phyloP scores from a whole-genome alignment of 2,888 invertebrate species.

The Adela reaumurella region DNA sequence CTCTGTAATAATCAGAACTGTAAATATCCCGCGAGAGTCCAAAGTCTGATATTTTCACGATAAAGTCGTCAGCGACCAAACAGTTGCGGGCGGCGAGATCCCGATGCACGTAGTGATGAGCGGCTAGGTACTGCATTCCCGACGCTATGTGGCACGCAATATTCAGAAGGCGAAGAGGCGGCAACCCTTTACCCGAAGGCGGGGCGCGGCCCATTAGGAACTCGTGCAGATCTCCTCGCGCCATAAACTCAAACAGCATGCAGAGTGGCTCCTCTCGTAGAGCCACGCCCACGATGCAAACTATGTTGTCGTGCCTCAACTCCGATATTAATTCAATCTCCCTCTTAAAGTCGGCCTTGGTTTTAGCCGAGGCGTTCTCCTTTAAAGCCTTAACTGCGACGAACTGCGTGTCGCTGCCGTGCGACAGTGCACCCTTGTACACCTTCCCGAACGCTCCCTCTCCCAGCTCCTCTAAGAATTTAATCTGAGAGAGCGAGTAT shows the following conservation, averaged over 20 bases:
- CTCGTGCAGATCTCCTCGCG: constrained; percentile 94
- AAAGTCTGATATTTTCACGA: constrained; percentile 97
- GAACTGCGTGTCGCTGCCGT: constrained; percentile 64
- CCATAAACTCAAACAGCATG: constrained; percentile 98
- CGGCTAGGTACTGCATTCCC: constrained; percentile 84
- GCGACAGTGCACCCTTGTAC: constrained; percentile 88
- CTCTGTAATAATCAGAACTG: constrained; percentile 88
- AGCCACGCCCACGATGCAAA: constrained; percentile 90
- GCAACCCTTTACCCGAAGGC: constrained; percentile 71
- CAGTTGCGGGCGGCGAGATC: constrained; percentile 96
- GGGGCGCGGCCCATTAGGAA: constrained; percentile 91
- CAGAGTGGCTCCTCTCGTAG: constrained; percentile 86
- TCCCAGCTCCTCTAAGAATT: constrained; percentile 87
- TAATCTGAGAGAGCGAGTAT: constrained; percentile 79
- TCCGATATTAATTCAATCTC: constrained; percentile 95
- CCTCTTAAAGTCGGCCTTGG: constrained; percentile 86
- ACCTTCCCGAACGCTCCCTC: constrained; percentile 98
- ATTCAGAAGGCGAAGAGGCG: constrained; percentile 83
- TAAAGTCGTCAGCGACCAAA: constrained; percentile 89
- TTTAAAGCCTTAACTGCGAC: constrained; percentile 94
- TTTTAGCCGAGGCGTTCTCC: constrained; percentile 88
- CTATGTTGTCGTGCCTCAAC: constrained; percentile 91
- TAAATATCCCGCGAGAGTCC: constrained; percentile 91
- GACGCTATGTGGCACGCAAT: constrained; percentile 83
- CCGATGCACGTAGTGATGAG: constrained; percentile 94